Evolutionary conservation across 2,888 invertebrate genomes (phyloP).

Genomic region (Eustalomyia histrio): DNA sequence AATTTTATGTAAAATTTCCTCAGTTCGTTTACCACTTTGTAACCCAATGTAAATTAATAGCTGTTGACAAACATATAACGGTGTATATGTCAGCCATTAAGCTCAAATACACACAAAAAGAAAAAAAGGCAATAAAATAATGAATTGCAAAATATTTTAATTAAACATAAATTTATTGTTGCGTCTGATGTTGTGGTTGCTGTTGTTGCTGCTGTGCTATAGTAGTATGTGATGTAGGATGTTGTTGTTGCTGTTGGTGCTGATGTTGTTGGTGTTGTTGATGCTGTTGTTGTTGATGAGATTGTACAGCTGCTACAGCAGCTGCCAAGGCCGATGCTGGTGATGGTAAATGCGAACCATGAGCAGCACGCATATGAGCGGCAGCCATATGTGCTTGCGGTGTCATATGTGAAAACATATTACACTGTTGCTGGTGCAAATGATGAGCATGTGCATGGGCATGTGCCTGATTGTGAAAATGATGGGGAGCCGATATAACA

Average conservation of each 20-base stretch:
- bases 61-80: slow-evolving; percentile 24
- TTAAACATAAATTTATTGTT: slow-evolving; percentile 59
- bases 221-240: slow-evolving; percentile 67
- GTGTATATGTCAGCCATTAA: slow-evolving; percentile 35
- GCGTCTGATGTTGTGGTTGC: slow-evolving; percentile 59
- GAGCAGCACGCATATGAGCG: slow-evolving; percentile 72
- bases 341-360: slow-evolving; percentile 69
- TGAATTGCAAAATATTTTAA: slow-evolving; percentile 47
- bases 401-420: slow-evolving; percentile 77
- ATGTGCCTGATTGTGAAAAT: slow-evolving; percentile 69
- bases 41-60: not conserved
- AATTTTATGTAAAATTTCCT: no score
- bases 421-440: slow-evolving; percentile 74
- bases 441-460: slow-evolving; percentile 70
- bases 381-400: slow-evolving; percentile 75
- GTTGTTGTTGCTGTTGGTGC: slow-evolving; percentile 67
- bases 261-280: slow-evolving; percentile 68
- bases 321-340: slow-evolving; percentile 63
- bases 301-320: slow-evolving; percentile 63
- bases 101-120: not conserved
- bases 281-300: slow-evolving; percentile 66
- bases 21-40: no score
- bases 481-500: slow-evolving; percentile 73
- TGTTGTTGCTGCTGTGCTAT: slow-evolving; percentile 55
- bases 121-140: slow-evolving; percentile 48